Percentiles rank a stretch among this genome's conserved stretches.
Conservation (phyloP, 2,797 vertebrate genomes). For the Diceros bicornis region DNA sequence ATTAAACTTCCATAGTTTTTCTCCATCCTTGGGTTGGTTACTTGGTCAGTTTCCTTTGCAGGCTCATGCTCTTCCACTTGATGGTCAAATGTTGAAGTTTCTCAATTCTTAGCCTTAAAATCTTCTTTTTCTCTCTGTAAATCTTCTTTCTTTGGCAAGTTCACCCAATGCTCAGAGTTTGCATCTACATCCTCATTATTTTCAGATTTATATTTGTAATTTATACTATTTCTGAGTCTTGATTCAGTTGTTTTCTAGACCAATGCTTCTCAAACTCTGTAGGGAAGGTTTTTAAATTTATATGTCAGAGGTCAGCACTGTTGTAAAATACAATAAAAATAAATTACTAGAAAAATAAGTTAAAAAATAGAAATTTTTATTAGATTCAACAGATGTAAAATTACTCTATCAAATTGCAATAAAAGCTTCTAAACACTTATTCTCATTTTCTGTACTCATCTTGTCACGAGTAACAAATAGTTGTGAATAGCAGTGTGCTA, state of each 20-base stretch:
- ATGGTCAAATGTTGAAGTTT: not conserved
- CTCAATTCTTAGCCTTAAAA: not conserved
- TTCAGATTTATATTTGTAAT: constrained; percentile 31
- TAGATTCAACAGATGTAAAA: constrained; percentile 6
- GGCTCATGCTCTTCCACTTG: not conserved
- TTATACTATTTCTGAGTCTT: not conserved
- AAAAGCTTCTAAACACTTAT: not conserved
- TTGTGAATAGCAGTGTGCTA: not conserved
- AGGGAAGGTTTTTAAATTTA: constrained; percentile 27
- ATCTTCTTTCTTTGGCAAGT: not conserved
- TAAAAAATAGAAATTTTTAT: constrained; percentile 26
- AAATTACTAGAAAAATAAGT: constrained; percentile 20
- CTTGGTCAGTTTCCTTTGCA: not conserved
- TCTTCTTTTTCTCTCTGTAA: not conserved
- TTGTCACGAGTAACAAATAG: not conserved
- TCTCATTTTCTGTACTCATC: not conserved
- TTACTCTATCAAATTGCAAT: not conserved
- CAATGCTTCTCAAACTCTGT: not conserved
- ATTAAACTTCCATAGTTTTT: not conserved
- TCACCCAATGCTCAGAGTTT: not conserved
- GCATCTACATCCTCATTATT: not conserved
- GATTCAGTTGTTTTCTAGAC: not conserved
- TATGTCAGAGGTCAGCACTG: not conserved
- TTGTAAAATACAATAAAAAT: not conserved
- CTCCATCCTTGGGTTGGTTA: not conserved